These are phyloP conservation scores for Lycocorax pyrrhopterus DNA, from an alignment of 2,113 vertebrate species.

Conservation along the genomic window DNA sequence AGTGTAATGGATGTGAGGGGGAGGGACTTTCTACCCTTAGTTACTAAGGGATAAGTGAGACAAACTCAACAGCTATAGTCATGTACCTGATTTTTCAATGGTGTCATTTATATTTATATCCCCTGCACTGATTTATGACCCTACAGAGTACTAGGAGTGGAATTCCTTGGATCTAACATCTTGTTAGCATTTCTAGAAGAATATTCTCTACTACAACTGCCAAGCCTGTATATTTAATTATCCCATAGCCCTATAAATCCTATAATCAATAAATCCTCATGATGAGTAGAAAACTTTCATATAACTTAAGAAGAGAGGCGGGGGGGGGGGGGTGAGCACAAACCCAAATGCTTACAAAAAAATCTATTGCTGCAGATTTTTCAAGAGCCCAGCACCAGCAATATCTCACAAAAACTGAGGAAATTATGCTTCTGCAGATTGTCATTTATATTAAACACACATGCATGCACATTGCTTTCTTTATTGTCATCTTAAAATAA, in stretches of 20 bases:
- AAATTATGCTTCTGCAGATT: constrained; percentile 53
- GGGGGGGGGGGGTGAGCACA: background rate
- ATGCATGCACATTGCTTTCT: constrained; percentile 15
- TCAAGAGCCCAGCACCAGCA: constrained; percentile 30
- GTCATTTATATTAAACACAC: constrained; percentile 58
- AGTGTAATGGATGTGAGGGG: background rate
- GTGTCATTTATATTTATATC: constrained; percentile 49
- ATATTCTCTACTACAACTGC: constrained; percentile 59
- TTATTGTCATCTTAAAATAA: constrained; percentile 42
- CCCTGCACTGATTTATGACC: constrained; percentile 43
- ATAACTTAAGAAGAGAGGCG: background rate
- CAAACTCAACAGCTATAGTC: constrained; percentile 36
- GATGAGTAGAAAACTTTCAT: constrained; percentile 59
- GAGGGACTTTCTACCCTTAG: constrained; percentile 32
- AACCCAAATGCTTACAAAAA: background rate
- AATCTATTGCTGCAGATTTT: constrained; percentile 31
- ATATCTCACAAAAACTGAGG: constrained; percentile 1
- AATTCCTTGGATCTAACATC: constrained; percentile 57
- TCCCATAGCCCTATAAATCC: constrained; percentile 14
- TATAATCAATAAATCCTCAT: constrained; percentile 61
- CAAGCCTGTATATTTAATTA: constrained; percentile 71
- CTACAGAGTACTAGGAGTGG: background rate
- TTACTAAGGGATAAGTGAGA: constrained; percentile 13
- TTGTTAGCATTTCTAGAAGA: constrained; percentile 58
- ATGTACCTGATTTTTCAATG: constrained; percentile 33